Evolutionary conservation across 2,113 vertebrate species (phyloP).

Genomic region (Paraplagusia blochii): DNA sequence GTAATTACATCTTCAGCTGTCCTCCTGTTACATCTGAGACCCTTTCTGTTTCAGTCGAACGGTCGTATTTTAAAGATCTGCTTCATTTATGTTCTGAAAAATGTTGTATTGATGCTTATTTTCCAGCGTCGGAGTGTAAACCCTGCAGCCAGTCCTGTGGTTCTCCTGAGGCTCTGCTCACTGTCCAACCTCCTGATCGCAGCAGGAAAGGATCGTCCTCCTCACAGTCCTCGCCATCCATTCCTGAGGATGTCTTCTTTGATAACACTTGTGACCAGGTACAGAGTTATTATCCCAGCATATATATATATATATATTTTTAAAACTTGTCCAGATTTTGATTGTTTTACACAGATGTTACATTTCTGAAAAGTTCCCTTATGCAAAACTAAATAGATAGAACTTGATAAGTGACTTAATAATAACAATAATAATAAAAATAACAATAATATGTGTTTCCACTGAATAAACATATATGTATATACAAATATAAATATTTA

Average conservation of each 20-base stretch:
- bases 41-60: background rate
- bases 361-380: too few relatives aligned
- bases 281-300: slow-evolving; percentile 25
- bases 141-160: slow-evolving; percentile 65
- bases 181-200: slow-evolving; percentile 12
- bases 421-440: too few relatives aligned
- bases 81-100: slow-evolving; percentile 1
- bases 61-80: background rate
- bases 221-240: slow-evolving; percentile 69
- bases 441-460: too few relatives aligned
- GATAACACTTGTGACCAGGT: slow-evolving; percentile 74
- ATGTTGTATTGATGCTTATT: slow-evolving; percentile 5
- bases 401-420: too few relatives aligned
- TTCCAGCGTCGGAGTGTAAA: slow-evolving; percentile 83
- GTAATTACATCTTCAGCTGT: slow-evolving; percentile 19
- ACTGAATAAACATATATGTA: too few relatives aligned
- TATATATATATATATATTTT: too few relatives aligned
- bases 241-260: slow-evolving; percentile 74
- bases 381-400: too few relatives aligned
- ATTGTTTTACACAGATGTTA: too few relatives aligned
- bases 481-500: too few relatives aligned
- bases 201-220: slow-evolving; percentile 54
- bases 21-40: background rate
- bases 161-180: slow-evolving; percentile 19
- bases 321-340: too few relatives aligned